Evolutionary conservation across 2,797 vertebrate species (phyloP).

Genomic region (Clarias laeviceps): DNA sequence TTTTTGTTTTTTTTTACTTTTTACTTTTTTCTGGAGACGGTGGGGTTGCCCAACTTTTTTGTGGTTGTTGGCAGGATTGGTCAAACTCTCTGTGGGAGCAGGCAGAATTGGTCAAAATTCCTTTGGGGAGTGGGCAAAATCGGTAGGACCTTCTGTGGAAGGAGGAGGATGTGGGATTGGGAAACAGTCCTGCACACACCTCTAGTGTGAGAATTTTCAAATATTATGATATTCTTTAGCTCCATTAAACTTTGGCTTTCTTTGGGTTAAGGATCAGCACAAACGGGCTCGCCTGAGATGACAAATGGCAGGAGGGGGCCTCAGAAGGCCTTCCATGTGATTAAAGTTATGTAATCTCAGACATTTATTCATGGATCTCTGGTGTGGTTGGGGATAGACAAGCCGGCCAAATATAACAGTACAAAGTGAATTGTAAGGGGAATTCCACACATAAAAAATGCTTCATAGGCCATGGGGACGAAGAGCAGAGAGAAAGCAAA

Average conservation of each 20-base stretch:
- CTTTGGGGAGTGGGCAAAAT: not conserved
- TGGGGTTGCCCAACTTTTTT: not conserved
- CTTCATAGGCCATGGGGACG: constrained; percentile 17
- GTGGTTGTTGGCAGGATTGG: not conserved
- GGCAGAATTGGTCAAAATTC: not conserved
- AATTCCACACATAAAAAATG: constrained; percentile 47
- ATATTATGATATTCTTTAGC: not conserved
- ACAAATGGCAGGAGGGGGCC: not conserved
- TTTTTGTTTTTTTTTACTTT: not conserved
- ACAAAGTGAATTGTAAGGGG: constrained; percentile 35
- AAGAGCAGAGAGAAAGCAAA: constrained; percentile 22
- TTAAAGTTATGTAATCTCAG: constrained; percentile 15
- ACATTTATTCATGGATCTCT: constrained; percentile 33
- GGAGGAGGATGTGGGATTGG: not conserved
- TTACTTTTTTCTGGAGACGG: not conserved
- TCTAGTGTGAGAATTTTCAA: constrained; percentile 7
- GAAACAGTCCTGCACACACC: not conserved
- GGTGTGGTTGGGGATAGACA: constrained; percentile 45
- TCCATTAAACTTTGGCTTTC: constrained; percentile 7
- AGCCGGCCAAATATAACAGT: constrained; percentile 53
- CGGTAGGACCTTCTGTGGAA: not conserved
- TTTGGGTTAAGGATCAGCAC: not conserved
- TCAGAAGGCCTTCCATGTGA: not conserved
- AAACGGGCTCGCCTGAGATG: not conserved
- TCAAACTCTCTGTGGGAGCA: not conserved